phyloP scores from a whole-genome alignment of 2,797 vertebrate genomes.

The Moxostoma hubbsi region DNA sequence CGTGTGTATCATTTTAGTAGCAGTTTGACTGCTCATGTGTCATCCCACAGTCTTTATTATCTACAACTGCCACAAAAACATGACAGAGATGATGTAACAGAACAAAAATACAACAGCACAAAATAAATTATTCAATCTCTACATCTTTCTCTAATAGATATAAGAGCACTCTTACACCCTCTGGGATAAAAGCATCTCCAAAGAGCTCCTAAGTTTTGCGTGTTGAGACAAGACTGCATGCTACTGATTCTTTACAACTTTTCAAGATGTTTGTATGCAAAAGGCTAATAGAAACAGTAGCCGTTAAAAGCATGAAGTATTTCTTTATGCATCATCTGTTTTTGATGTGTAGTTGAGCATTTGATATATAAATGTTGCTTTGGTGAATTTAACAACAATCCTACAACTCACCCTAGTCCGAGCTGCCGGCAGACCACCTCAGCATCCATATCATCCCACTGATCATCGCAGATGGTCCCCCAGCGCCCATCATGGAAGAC shows the following conservation, averaged over 20 bases:
- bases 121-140: conserved; percentile 59
- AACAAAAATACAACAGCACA: conserved; percentile 50
- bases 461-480: conserved; percentile 85
- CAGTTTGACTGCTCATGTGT: conserved; percentile 8
- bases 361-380: not conserved
- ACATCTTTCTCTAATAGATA: conserved; percentile 50
- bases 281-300: conserved; percentile 9
- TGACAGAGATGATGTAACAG: conserved; percentile 23
- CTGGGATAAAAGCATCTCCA: conserved; percentile 34
- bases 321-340: conserved; percentile 4
- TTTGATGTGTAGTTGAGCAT: not conserved
- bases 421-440: conserved; percentile 84
- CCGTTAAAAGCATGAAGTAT: not conserved
- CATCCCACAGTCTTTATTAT: conserved; percentile 33
- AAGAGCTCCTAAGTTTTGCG: not conserved
- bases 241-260: conserved; percentile 5
- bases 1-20: conserved; percentile 22
- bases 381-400: not conserved
- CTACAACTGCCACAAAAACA: conserved; percentile 19
- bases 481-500: conserved; percentile 76
- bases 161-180: conserved; percentile 45
- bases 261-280: conserved; percentile 21
- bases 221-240: conserved; percentile 5
- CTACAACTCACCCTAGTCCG: conserved; percentile 73
- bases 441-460: conserved; percentile 82